Evolutionary conservation across 2,888 invertebrate species (phyloP), one percentile per base, ranked within the genome.

Genomic region (Nomada fucata): DNA sequence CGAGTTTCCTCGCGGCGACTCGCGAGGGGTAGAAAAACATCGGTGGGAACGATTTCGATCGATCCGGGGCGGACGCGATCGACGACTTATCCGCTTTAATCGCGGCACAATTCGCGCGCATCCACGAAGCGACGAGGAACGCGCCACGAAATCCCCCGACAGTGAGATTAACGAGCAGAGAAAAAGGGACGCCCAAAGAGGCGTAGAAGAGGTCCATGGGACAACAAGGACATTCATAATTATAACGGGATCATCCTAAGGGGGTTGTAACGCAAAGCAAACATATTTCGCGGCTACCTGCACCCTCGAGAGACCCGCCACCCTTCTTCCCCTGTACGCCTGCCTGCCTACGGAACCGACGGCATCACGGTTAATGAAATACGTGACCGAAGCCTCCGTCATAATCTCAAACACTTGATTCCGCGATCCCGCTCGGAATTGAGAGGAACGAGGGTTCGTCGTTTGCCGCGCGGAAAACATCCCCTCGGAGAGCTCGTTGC

Each of bases 361-460:
- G 89, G 89, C 89, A 88, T 90, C 91, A 91, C 90, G 92, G 92
- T 92, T 93, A 93, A 93, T 93, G 93, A 93, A 93, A 93, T 93
- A 93, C 93, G 93, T 93, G 93, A 93, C 93, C 93, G 91, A 90
- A 91, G 91, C 91, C 90, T 91, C 87, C 90, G 92, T 93, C 93
- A 93, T 93, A 93, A 93, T 93, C 93, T 93, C 92, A 91, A 93
- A 93, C 93, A 92, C 93, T 93, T 92, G 93, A 92, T 93, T 93
- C 90, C 89, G 84, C 86, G 84, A 84, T 80, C 76, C 82, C 71
- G 77, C 82, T 77, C 70, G 86, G 77, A 80, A 83, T 86, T 78
- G 84, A 86, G 85, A 76, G 76, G 77, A 64, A 47, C 78, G 73
- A 82, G 87, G 77, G 53, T 68, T 61, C 76, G 64, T 52, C 63